A percentile compares a stretch with the other conserved stretches of the same genome.
Conservation (phyloP, 2,888 invertebrate genomes). For the Phyllotreta striolata region DNA sequence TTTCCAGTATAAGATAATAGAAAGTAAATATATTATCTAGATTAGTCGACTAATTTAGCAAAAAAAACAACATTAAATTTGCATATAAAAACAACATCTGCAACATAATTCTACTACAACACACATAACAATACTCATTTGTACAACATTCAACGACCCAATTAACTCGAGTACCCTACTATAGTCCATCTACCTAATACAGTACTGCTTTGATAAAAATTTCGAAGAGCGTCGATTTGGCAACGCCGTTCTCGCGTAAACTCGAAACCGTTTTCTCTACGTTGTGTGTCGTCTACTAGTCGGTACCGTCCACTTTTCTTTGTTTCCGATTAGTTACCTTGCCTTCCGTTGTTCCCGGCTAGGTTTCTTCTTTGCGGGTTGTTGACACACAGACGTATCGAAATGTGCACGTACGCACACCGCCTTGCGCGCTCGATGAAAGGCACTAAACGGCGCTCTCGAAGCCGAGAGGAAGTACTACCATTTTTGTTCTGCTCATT, state of each 20-base stretch:
- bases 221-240: slow-evolving; percentile 2
- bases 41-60: no score
- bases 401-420: slow-evolving; percentile 32
- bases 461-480: background rate
- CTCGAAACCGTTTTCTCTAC: slow-evolving; percentile 37
- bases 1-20: no score
- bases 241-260: slow-evolving; percentile 30
- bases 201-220: slow-evolving; percentile 11
- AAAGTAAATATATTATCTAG: no score
- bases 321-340: slow-evolving; percentile 45
- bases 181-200: background rate
- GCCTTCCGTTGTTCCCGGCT: slow-evolving; percentile 41
- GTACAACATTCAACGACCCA: background rate
- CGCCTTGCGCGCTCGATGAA: slow-evolving; percentile 10
- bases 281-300: slow-evolving; percentile 19
- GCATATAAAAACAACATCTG: no score
- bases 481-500: no score
- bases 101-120: no score
- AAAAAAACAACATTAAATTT: no score
- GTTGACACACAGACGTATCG: slow-evolving; percentile 46
- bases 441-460: background rate
- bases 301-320: slow-evolving; percentile 44
- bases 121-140: no score
- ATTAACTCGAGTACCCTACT: background rate
- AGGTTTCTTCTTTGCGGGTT: slow-evolving; percentile 37